Base-by-base conservation (phyloP, 2,113 vertebrate genomes). In the Takifugu flavidus region DNA sequence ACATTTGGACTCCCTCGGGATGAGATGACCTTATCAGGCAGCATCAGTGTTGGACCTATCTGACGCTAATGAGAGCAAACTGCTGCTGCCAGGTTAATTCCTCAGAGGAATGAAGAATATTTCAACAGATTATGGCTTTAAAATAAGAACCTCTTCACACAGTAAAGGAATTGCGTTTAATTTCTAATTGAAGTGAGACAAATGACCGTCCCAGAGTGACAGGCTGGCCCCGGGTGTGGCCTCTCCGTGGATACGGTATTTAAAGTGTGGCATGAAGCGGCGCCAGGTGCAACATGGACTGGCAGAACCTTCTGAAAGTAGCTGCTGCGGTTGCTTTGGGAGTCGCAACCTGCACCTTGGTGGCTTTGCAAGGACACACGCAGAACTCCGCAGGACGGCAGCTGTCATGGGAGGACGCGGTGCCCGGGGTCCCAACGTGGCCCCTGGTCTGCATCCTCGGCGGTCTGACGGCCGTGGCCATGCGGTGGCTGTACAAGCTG, bases 401-500 rank as follows among this genome's bases (percentile, higher is more conserved):
- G 42, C 70, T 54, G 4, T 46, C 64, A 5, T 87, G 83, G 89
- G 49, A 62, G 13, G 80, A 60, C 7, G 58, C 65, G 8, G 64
- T 11, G 12, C 62, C 42, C 4, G 65, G 72, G 3, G 82, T 78
- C 3, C 65, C 27, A 0, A 27, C 13, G 5, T 74, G 4, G 45
- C 0, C 57, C 54, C 5, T 64, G 71, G 20, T 66, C 72, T 2
- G 66, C 42, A 47, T 83, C 49, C 1, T 66, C 4, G 70, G 70
- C 15, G 86, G 65, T 0, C 29, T 82, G 4, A 56, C 56, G 20
- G 52, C 90, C 2, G 49, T 89, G 10, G 68, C 59, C 0, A 0
- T 75, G 6, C 14, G 27, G 31, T 85, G 89, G 85, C 70, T 90
- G 5, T 88, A 90, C 82, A 39, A 80, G 49, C 72, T 87, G 26